A percentile compares a stretch with the other conserved stretches of the same genome.
Conservation (phyloP, 2,888 invertebrate species). For the Cheiracanthium punctorium region DNA sequence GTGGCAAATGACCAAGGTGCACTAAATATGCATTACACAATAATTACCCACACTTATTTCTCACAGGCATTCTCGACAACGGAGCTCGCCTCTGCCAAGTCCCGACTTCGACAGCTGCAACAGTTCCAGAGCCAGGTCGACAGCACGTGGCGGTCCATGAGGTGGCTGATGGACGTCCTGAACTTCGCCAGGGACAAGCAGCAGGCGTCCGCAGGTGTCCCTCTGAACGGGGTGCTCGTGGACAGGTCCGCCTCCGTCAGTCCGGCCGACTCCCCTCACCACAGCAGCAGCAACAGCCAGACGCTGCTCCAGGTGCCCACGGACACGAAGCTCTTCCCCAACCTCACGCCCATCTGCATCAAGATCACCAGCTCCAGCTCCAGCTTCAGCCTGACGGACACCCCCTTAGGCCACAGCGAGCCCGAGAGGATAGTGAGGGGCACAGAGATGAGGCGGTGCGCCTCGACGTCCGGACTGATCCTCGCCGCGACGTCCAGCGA, state of each 20-base stretch:
- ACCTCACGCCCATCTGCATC: slow-evolving; percentile 27
- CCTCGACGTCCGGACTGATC: slow-evolving; percentile 62
- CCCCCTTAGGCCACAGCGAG: not conserved
- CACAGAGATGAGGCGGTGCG: slow-evolving; percentile 63
- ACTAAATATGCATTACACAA: too few relatives aligned
- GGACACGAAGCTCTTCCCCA: slow-evolving; percentile 9
- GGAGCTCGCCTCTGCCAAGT: slow-evolving; percentile 90
- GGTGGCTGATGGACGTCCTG: slow-evolving; percentile 98
- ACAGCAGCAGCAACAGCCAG: slow-evolving; percentile 20
- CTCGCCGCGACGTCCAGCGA: not conserved
- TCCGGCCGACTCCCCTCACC: slow-evolving; percentile 40
- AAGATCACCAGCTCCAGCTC: slow-evolving; percentile 46
- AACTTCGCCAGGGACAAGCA: slow-evolving; percentile 91
- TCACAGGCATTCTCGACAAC: slow-evolving; percentile 89
- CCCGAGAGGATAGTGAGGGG: too few relatives aligned
- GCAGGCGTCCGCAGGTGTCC: slow-evolving; percentile 76
- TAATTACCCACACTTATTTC: not conserved
- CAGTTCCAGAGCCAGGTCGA: slow-evolving; percentile 91
- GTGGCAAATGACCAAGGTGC: too few relatives aligned
- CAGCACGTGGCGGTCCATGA: slow-evolving; percentile 91
- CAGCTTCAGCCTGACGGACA: slow-evolving; percentile 45
- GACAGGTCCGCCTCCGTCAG: slow-evolving; percentile 36
- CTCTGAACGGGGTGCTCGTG: slow-evolving; percentile 69
- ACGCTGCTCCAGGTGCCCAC: slow-evolving; percentile 46
- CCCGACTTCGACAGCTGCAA: slow-evolving; percentile 86